Evolutionary conservation across 1,140 invertebrate species (phyloP).

Genomic region (Galendromus occidentalis): DNA sequence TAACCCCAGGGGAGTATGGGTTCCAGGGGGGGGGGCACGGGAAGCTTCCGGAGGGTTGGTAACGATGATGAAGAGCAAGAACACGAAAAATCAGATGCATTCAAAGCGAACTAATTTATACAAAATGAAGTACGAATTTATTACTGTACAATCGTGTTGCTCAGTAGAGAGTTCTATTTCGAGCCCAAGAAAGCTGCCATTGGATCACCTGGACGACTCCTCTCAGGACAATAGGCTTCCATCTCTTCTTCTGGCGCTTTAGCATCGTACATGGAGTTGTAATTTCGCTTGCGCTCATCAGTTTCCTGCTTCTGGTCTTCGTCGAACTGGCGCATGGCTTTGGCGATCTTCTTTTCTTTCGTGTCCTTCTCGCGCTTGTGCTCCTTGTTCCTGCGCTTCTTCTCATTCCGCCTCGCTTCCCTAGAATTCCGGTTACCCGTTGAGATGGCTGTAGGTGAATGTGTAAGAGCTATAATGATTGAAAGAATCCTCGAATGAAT

Average conservation of each 20-base stretch:
- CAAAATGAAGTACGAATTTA: no score
- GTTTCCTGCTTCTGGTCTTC: slow-evolving; percentile 43
- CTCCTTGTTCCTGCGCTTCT: slow-evolving; percentile 37
- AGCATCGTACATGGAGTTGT: slow-evolving; percentile 60
- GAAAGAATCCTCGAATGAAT: background rate
- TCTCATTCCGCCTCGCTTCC: slow-evolving; percentile 46
- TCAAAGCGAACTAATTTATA: no score
- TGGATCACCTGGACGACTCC: slow-evolving; percentile 63
- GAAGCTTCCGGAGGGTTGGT: no score
- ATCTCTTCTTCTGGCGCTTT: slow-evolving; percentile 73
- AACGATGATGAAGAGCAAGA: no score
- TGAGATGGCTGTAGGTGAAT: background rate
- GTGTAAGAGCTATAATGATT: no score
- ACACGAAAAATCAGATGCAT: no score
- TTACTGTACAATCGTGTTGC: no score
- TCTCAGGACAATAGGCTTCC: slow-evolving; percentile 76
- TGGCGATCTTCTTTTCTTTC: background rate
- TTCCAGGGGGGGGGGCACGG: no score
- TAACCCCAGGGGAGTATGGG: no score
- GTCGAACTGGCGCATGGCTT: slow-evolving; percentile 29
- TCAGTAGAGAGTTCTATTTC: slow-evolving; percentile 13
- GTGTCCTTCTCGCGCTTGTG: slow-evolving; percentile 38
- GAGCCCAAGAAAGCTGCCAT: slow-evolving; percentile 44
- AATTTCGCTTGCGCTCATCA: slow-evolving; percentile 73
- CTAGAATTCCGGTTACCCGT: slow-evolving; percentile 9